Percentiles rank a stretch among this genome's conserved stretches.
Conservation (phyloP, 2,113 vertebrate genomes). For the Cyprinodon brontotheroides region DNA sequence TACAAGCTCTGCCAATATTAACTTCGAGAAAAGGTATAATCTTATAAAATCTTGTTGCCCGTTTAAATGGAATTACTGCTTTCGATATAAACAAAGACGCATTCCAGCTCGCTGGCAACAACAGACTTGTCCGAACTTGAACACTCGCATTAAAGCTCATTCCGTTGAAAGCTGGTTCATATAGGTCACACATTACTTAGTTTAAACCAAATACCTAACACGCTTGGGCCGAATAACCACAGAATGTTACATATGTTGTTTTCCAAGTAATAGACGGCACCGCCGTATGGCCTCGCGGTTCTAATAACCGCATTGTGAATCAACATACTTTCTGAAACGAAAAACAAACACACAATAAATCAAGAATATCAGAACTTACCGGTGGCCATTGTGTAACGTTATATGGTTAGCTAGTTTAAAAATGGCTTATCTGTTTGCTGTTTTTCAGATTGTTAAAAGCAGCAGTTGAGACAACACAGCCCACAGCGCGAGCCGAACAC, state of each 20-base stretch:
- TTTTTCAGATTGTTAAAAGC: constrained; percentile 55
- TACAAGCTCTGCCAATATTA: background rate
- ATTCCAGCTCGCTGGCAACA: background rate
- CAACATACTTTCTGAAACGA: constrained; percentile 13
- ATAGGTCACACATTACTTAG: background rate
- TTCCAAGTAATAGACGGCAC: constrained; percentile 48
- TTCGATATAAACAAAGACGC: constrained; percentile 60
- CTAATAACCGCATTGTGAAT: constrained; percentile 12
- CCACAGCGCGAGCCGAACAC: constrained; percentile 9
- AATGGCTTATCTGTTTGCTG: constrained; percentile 43
- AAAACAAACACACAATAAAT: rapidly evolving
- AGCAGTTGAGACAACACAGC: constrained; percentile 32
- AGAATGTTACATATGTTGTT: background rate
- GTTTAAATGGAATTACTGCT: background rate
- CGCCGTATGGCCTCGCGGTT: constrained; percentile 51
- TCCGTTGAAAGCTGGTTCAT: background rate
- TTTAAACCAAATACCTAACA: background rate
- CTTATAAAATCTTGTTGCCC: background rate
- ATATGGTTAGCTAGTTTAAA: constrained; percentile 26
- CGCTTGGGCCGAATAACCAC: background rate
- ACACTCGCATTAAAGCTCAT: background rate
- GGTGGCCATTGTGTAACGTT: constrained; percentile 74
- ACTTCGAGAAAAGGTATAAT: background rate
- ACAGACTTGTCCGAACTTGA: background rate
- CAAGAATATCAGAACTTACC: constrained; percentile 56